Conservation (phyloP, 2,888 invertebrate species). For the Gnatocerus cornutus region DNA sequence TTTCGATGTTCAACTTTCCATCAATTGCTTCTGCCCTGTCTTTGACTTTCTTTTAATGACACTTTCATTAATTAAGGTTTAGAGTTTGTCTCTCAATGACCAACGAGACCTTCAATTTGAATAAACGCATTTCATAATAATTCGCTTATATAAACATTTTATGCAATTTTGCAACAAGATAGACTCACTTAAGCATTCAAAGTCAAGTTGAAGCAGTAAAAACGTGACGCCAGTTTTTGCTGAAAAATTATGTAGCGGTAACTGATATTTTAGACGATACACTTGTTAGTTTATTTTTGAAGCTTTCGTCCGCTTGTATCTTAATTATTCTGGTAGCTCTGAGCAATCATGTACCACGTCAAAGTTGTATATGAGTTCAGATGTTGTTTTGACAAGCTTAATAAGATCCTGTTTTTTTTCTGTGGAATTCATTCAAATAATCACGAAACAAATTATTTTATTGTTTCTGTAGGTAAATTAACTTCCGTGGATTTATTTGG, state of each 20-base stretch:
- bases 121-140: too few relatives aligned
- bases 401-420: conserved; percentile 21
- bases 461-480: conserved; percentile 22
- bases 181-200: too few relatives aligned
- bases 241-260: too few relatives aligned
- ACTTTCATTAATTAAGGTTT: neutral
- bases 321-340: conserved; percentile 34
- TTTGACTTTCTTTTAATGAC: conserved; percentile 5
- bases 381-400: conserved; percentile 30
- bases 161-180: too few relatives aligned
- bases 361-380: conserved; percentile 20
- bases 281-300: conserved; percentile 7
- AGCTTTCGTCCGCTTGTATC: conserved; percentile 15
- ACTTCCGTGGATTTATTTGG: conserved; percentile 7
- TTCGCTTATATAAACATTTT: too few relatives aligned
- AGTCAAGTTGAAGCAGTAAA: too few relatives aligned
- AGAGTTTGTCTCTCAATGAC: neutral
- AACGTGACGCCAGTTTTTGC: too few relatives aligned
- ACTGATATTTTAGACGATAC: neutral
- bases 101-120: neutral
- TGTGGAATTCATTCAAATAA: conserved; percentile 9
- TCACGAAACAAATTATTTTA: conserved; percentile 14
- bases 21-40: neutral
- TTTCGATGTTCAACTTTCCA: neutral
- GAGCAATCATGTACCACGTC: conserved; percentile 25